Percentiles rank a stretch among this genome's conserved stretches.
phyloP scores from a whole-genome alignment of 2,888 invertebrate species.

The Apodemia duryi region DNA sequence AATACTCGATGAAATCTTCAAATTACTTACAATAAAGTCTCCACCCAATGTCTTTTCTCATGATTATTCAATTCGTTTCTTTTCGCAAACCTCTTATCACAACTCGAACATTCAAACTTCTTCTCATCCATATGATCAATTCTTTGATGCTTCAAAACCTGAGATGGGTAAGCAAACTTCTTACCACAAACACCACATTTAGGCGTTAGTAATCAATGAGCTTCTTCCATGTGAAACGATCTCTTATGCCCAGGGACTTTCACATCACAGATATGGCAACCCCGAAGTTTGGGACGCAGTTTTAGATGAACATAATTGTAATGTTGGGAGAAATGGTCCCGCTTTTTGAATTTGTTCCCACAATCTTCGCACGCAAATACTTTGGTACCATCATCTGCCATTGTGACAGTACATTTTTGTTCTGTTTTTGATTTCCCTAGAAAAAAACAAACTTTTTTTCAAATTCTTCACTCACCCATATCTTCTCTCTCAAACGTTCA shows the following conservation, averaged over 20 bases:
- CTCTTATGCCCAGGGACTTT: conserved; percentile 40
- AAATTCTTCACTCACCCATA: no score
- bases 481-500: no score
- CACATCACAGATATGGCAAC: conserved; percentile 46
- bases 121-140: conserved; percentile 45
- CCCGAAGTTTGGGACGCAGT: conserved; percentile 38
- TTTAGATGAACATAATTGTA: conserved; percentile 47
- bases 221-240: conserved; percentile 43
- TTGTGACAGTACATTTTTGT: conserved; percentile 20
- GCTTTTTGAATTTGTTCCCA: conserved; percentile 37
- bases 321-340: conserved; percentile 45
- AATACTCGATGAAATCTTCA: no score
- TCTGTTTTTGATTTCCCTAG: conserved; percentile 18
- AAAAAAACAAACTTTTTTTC: no score
- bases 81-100: conserved; percentile 21
- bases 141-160: conserved; percentile 44
- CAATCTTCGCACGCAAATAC: conserved; percentile 41
- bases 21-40: no score
- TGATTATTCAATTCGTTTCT: conserved; percentile 34
- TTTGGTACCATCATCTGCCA: conserved; percentile 26
- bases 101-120: conserved; percentile 35
- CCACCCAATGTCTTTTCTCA: conserved; percentile 4
- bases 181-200: conserved; percentile 46
- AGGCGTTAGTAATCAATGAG: conserved; percentile 44
- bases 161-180: conserved; percentile 43